Base-by-base conservation (phyloP, 1,140 invertebrate genomes). In the Coenobita brevimanus region DNA sequence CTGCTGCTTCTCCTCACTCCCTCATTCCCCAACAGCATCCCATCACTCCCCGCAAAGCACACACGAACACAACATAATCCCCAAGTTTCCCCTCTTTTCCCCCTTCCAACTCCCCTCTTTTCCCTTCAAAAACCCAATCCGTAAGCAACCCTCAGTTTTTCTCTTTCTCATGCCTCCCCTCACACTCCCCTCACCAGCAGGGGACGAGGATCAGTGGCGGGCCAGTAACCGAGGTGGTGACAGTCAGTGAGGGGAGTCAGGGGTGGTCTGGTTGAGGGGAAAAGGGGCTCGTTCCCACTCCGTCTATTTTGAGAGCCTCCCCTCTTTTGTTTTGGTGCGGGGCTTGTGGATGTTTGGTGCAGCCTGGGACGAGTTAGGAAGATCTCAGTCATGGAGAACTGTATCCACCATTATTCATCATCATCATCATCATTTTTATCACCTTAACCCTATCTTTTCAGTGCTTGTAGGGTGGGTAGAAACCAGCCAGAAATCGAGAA, bases 211-310 rank as follows among this genome's bases (percentile, higher is more conserved):
- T 79, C 24, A 57, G 13, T 0, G 76, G 76, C 6, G 24, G 38
- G 27, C 43, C 76, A 79, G 38, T 54, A 50, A 79, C 76, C 30
- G 76, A 79, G 76, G 76, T 79, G 76, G 76, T 41, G 76, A 79
- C 76, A 79, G 76, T 57, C 43, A 21, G 15, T 27, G 76, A 38
- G 73, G 41, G 33, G 76, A 33, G 69, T 33, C 30, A 73, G 69
- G 69, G 69, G 33, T 36, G 38, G 69, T n/a, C n/a, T 24, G 64
- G 30, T 24, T 8, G 64, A 33, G 64, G 64, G 64, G 64, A 67
- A 67, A 33, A 33, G 64, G 8, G 64, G 30, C 17, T 17, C 6
- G 46, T 17, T 50, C 46, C 46, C 46, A 50, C 46, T 50, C 6
- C 17, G 46, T 6, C 46, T 50, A 50, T 50, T 50, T 50, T 50